Evolutionary conservation across 2,797 vertebrate species (phyloP).

Genomic region (Miichthys miiuy): DNA sequence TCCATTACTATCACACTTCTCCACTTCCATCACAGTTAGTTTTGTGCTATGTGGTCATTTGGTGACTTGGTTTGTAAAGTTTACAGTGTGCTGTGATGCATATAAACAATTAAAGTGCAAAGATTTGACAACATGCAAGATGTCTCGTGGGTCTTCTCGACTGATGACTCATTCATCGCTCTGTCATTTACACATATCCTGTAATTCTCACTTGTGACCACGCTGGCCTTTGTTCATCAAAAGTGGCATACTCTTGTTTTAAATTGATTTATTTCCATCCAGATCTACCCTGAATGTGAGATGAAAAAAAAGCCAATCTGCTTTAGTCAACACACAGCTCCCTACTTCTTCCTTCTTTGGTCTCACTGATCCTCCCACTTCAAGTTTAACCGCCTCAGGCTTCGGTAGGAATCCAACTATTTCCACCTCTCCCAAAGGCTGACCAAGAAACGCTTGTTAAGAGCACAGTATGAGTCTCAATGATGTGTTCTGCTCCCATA

Average conservation of each 20-base stretch:
- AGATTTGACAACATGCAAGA: background rate
- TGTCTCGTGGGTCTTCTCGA: too few relatives aligned
- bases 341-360: conserved; percentile 6
- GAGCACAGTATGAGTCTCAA: conserved; percentile 30
- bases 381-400: conserved; percentile 20
- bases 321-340: conserved; percentile 16
- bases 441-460: conserved; percentile 37
- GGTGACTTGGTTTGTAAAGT: too few relatives aligned
- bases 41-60: too few relatives aligned
- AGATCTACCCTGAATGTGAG: background rate
- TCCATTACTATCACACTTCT: too few relatives aligned
- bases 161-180: background rate
- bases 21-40: too few relatives aligned
- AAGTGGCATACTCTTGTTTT: background rate
- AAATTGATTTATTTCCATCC: background rate
- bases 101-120: background rate
- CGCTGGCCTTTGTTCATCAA: background rate
- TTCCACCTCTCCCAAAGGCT: conserved; percentile 21
- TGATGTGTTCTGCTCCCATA: conserved; percentile 30
- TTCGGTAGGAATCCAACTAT: conserved; percentile 17
- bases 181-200: background rate
- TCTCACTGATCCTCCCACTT: conserved; percentile 16
- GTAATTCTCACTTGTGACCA: background rate
- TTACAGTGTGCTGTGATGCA: too few relatives aligned
- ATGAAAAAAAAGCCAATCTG: background rate